Percentiles rank a stretch among this genome's conserved stretches.
Evolutionary conservation across 2,113 vertebrate species (phyloP).

Genomic region (Chloebia gouldiae): DNA sequence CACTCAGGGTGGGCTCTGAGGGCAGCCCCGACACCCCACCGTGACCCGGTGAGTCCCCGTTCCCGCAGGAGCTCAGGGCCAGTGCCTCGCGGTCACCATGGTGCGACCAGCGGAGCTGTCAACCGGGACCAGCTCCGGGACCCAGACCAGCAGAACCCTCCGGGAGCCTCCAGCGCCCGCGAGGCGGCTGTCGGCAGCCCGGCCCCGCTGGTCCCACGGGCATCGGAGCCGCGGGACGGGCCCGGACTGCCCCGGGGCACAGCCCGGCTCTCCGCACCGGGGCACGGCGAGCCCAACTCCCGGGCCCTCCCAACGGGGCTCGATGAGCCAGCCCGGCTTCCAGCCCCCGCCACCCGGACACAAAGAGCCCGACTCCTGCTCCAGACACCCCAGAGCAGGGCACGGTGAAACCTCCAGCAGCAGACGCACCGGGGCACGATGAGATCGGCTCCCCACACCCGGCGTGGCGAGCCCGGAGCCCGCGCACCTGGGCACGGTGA

Average conservation of each 20-base stretch:
- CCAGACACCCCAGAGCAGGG: neutral
- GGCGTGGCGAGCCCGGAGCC: neutral
- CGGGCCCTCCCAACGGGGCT: neutral
- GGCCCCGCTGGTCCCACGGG: neutral
- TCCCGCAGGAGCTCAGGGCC: neutral
- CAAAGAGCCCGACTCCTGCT: neutral
- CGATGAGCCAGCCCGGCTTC: neutral
- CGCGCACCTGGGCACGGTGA: neutral
- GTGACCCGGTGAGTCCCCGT: neutral
- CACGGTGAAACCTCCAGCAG: neutral
- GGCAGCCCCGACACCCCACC: neutral
- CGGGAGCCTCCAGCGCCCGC: neutral
- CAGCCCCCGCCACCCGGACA: neutral
- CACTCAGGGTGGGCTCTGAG: neutral
- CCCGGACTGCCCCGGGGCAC: neutral
- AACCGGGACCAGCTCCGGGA: neutral
- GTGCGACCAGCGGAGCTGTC: neutral
- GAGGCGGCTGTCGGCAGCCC: neutral
- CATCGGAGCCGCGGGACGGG: neutral
- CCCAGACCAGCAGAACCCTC: neutral
- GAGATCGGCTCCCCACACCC: neutral
- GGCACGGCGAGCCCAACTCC: neutral
- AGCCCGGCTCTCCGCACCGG: neutral
- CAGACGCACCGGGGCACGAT: neutral
- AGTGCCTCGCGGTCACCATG: neutral